Conservation (phyloP, 1,140 invertebrate genomes). For the Musca domestica region DNA sequence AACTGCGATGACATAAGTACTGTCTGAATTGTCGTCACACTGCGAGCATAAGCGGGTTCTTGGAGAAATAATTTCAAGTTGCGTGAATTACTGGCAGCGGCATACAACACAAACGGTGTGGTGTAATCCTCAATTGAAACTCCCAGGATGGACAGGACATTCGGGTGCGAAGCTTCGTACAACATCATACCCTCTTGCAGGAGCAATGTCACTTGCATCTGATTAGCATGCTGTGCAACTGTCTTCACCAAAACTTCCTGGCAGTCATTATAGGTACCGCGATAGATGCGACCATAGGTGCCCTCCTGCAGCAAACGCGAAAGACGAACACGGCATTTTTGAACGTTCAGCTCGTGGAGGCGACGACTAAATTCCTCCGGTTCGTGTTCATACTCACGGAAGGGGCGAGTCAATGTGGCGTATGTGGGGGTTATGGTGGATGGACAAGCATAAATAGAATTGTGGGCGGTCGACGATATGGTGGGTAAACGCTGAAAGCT, state of each 20-base stretch:
- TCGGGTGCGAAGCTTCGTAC: constrained; percentile 80
- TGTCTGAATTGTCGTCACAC: constrained; percentile 88
- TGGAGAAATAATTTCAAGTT: constrained; percentile 84
- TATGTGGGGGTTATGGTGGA: constrained; percentile 50
- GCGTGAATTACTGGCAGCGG: constrained; percentile 71
- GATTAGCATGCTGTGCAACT: constrained; percentile 66
- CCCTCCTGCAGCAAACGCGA: constrained; percentile 79
- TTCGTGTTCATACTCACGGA: constrained; percentile 52
- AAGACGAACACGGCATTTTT: constrained; percentile 70
- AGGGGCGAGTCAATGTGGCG: constrained; percentile 49
- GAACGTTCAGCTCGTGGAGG: constrained; percentile 51
- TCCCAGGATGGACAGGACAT: constrained; percentile 82
- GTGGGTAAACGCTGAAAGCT: constrained; percentile 51
- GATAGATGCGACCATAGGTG: constrained; percentile 88
- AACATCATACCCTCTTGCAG: constrained; percentile 85
- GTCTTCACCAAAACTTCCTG: constrained; percentile 87
- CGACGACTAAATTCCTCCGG: constrained; percentile 54
- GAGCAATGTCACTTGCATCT: constrained; percentile 76
- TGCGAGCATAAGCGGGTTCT: constrained; percentile 59
- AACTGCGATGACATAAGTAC: constrained; percentile 91
- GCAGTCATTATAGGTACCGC: constrained; percentile 74
- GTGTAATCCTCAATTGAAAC: constrained; percentile 84
- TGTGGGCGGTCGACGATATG: constrained; percentile 47
- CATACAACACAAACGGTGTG: constrained; percentile 85
- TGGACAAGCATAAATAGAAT: constrained; percentile 51